Conservation (phyloP, 2,888 invertebrate genomes). For the Tenthredo distinguenda region DNA sequence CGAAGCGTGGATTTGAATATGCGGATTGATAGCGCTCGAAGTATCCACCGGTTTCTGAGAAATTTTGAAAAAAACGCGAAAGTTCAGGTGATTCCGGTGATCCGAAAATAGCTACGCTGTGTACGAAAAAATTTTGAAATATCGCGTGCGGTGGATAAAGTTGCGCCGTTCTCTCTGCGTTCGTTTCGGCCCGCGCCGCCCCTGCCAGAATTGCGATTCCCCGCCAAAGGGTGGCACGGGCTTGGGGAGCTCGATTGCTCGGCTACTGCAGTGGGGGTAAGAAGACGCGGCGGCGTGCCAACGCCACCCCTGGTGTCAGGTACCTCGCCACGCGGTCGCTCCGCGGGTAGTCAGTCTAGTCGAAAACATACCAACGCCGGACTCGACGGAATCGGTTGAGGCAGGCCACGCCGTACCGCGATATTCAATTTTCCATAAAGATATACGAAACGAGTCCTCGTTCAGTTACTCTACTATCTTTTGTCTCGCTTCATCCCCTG, state of each 20-base stretch:
- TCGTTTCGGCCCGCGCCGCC: slow-evolving; percentile 34
- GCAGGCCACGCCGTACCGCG: background rate
- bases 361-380: slow-evolving; percentile 66
- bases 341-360: slow-evolving; percentile 67
- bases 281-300: slow-evolving; percentile 67
- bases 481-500: background rate
- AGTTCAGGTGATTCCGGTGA: background rate
- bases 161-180: slow-evolving; percentile 38
- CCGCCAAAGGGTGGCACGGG: slow-evolving; percentile 29
- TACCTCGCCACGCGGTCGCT: slow-evolving; percentile 70
- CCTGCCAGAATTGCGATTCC: slow-evolving; percentile 20
- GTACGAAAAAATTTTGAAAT: background rate
- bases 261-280: slow-evolving; percentile 48
- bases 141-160: background rate
- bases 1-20: no score
- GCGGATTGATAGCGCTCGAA: background rate
- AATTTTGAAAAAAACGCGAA: background rate
- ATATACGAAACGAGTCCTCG: background rate
- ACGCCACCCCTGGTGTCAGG: slow-evolving; percentile 68
- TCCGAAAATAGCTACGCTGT: background rate
- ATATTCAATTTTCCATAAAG: background rate
- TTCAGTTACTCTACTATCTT: background rate
- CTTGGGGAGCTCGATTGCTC: slow-evolving; percentile 19
- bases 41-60: background rate
- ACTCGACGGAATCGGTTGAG: slow-evolving; percentile 28